Base-by-base conservation (phyloP, 1,140 invertebrate genomes). In the Caerostris extrusa region DNA sequence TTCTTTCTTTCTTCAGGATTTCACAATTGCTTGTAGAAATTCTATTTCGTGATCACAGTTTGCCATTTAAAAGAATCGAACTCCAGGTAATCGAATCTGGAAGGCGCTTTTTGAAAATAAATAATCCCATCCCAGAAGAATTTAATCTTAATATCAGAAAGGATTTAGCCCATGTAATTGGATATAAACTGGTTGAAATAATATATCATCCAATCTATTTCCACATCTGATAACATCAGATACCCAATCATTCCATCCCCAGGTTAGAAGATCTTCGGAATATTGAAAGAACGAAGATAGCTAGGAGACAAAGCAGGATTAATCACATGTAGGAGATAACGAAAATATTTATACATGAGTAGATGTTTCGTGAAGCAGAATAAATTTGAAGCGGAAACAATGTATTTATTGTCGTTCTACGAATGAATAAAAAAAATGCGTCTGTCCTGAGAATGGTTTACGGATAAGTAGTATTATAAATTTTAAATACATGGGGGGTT, bases 291-390 rank as follows among this genome's bases (percentile, higher is more conserved):
- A 57, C 55, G 0, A 64, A 88, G 58, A 88, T 88, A 64, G 60
- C 60, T 57, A 88, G 60, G 86, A 64, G 58, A 88, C 60, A 64
- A 67, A 88, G 86, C 34, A 55, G 61, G 86, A 88, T 88, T 88
- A 88, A 88, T 88, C 58, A 55, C 57, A 53, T 67, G 64, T 12
- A 55, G 6, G 14, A 64, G 58, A 88, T 34, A 83, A 61, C 60
- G 86, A 64, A 88, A 64, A 88, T 88, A 88, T 88, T 88, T 88
- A 88, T 88, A 88, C 86, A 88, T 53, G 58, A 67, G 64, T 88
- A 67, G 58, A 17, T 88, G 61, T 53, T 53, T 53, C 64, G 12
- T 8, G 58, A 50, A 57, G 57, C 57, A 34, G 86, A 67, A 88
- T 12, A 67, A 88, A 88, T 53, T 53, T 12, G 19, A 64, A 64